Conservation (phyloP, 2,888 invertebrate genomes). For the Calameuta idolon region DNA sequence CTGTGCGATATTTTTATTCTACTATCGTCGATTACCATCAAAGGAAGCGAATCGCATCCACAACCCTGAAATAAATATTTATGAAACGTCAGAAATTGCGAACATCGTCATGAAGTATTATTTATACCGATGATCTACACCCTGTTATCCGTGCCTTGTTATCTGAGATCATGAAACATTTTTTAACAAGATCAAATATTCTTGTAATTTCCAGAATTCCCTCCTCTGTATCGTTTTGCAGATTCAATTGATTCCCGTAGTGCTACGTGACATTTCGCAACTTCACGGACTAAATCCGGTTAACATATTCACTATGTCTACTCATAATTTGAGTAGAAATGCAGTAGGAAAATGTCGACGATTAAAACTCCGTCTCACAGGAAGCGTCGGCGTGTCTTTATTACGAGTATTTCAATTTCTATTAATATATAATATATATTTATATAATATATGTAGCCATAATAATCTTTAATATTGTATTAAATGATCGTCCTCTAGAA, state of each 20-base stretch:
- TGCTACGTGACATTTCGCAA: too few relatives aligned
- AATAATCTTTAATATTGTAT: conserved; percentile 61
- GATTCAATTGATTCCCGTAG: too few relatives aligned
- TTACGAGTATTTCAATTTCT: conserved; percentile 65
- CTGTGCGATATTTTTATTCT: background rate
- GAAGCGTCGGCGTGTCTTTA: conserved; percentile 65
- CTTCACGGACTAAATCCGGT: too few relatives aligned
- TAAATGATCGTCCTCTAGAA: conserved; percentile 33
- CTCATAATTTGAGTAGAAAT: too few relatives aligned
- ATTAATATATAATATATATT: conserved; percentile 63
- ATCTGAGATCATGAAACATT: background rate
- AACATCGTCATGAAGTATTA: background rate
- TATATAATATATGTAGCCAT: conserved; percentile 63
- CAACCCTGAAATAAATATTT: background rate
- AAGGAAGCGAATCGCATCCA: background rate
- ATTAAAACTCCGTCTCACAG: conserved; percentile 26
- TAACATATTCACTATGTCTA: too few relatives aligned
- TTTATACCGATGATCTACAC: background rate
- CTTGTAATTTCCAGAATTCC: too few relatives aligned
- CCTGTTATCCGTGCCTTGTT: background rate
- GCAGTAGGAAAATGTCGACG: too few relatives aligned
- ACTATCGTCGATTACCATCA: background rate
- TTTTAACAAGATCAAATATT: too few relatives aligned
- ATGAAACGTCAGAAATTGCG: background rate
- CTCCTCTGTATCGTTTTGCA: too few relatives aligned